Evolutionary conservation across 2,113 vertebrate species (phyloP), one percentile per base, ranked within the genome.

Genomic region (Cyprinodon tularosa): DNA sequence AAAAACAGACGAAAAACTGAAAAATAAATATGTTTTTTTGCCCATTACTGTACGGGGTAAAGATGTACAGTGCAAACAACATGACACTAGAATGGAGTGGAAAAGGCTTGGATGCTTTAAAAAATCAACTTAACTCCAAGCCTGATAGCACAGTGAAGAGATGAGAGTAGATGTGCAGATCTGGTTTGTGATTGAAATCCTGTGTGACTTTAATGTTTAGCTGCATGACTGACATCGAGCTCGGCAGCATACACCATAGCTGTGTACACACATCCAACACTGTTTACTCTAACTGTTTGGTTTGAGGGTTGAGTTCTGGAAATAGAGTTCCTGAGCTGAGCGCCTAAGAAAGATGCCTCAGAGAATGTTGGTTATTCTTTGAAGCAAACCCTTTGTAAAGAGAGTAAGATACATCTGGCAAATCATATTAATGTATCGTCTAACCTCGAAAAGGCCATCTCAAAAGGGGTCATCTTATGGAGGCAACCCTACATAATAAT

Each of bases 121-220:
- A 67, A 59, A 64, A 63, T 63, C 14, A 15, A 20, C 45, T 72
- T 36, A 57, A 57, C 50, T n/a, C 50, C 7, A 57, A 57, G 50
- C 38, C 38, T 13, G 20, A 53, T 66, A 72, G 50, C 62, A 63
- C 40, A 17, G 39, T 64, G 37, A 47, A 64, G 71, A 85, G 68
- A 74, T 4, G 37, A 40, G 62, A 81, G 77, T 82, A 87, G 77
- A 84, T 88, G 82, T 83, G 81, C 68, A 70, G 75, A 86, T 85
- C 72, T 87, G 65, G 50, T 15, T 57, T n/a, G 20, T n/a, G 17
- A 88, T 47, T 79, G 75, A 62, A 80, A 82, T 81, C 64, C 15
- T 39, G 66, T 67, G 62, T 39, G 45, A 78, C 76, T 78, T 74
- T 71, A 76, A 76, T 71, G 29, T 44, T 80, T 1, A 3, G 38